Conservation (phyloP, 2,888 invertebrate genomes). For the Cecidostiba fungosa region DNA sequence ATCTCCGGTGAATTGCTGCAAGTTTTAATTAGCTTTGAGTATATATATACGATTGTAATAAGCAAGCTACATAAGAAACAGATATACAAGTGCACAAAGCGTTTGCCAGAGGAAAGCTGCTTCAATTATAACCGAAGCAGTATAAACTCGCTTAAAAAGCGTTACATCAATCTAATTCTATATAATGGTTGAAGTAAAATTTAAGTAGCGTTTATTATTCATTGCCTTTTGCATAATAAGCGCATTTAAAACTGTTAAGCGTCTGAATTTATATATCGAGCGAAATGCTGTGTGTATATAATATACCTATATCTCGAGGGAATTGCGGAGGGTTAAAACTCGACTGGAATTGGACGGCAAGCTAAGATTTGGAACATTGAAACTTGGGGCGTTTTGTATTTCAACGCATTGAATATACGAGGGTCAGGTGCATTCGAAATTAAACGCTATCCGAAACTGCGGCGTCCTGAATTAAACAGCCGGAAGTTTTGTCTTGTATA, state of each 20-base stretch:
- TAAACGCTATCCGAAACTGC: slow-evolving; percentile 26
- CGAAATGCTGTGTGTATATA: background rate
- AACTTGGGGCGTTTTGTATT: slow-evolving; percentile 28
- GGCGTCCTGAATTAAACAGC: slow-evolving; percentile 22
- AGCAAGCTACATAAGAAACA: background rate
- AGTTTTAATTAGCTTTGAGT: background rate
- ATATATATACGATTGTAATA: background rate
- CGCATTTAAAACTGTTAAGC: background rate
- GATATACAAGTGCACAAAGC: background rate
- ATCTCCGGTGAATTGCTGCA: background rate
- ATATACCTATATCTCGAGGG: background rate
- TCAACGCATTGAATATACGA: slow-evolving; percentile 1
- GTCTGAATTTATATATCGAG: background rate
- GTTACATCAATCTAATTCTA: background rate
- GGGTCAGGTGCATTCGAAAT: slow-evolving; percentile 44
- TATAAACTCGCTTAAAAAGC: background rate
- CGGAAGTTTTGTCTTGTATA: background rate
- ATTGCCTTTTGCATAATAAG: background rate
- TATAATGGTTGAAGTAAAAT: background rate
- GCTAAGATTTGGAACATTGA: slow-evolving; percentile 17
- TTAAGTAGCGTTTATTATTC: background rate
- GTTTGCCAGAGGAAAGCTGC: no score
- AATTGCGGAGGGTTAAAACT: background rate
- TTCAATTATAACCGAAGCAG: background rate
- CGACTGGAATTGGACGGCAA: background rate